These are phyloP conservation scores for Punctoribates punctum DNA, from an alignment of 2,888 invertebrate genomes.

Conservation along the genomic window DNA sequence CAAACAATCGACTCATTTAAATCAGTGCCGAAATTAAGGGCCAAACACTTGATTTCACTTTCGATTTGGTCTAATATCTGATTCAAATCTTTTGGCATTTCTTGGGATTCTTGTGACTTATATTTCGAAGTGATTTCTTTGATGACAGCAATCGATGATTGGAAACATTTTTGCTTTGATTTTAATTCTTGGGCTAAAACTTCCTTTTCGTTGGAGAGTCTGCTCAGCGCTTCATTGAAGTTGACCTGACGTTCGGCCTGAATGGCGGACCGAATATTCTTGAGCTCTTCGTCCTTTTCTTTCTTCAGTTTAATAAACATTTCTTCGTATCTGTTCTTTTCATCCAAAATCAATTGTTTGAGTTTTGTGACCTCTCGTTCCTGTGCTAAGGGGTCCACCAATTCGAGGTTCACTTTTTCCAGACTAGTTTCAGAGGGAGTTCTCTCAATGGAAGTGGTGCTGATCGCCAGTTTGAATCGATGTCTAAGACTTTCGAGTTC, in stretches of 20 bases:
- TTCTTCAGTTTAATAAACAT: background rate
- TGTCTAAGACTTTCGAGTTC: constrained; percentile 72
- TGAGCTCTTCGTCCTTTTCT: constrained; percentile 24
- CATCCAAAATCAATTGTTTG: constrained; percentile 27
- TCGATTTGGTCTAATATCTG: background rate
- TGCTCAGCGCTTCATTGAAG: constrained; percentile 64
- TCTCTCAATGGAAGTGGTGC: constrained; percentile 66
- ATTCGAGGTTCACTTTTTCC: constrained; percentile 65
- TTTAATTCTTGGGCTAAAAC: constrained; percentile 64
- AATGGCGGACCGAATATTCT: constrained; percentile 37
- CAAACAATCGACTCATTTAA: constrained; percentile 18
- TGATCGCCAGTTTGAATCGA: constrained; percentile 59
- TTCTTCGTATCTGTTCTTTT: constrained; percentile 24
- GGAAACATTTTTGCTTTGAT: constrained; percentile 55
- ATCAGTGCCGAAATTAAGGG: background rate
- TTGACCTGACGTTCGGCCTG: constrained; percentile 53
- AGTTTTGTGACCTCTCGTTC: constrained; percentile 38
- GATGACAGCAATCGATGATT: constrained; percentile 45
- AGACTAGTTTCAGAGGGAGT: constrained; percentile 73
- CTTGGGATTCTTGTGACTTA: background rate
- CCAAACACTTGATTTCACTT: constrained; percentile 13
- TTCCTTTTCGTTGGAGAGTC: constrained; percentile 68
- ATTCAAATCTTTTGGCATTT: background rate
- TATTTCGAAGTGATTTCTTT: background rate
- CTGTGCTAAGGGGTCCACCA: constrained; percentile 38